Percentiles rank a stretch among this genome's conserved stretches.
phyloP scores from a whole-genome alignment of 2,113 vertebrate species.

The Oncorhynchus masou region DNA sequence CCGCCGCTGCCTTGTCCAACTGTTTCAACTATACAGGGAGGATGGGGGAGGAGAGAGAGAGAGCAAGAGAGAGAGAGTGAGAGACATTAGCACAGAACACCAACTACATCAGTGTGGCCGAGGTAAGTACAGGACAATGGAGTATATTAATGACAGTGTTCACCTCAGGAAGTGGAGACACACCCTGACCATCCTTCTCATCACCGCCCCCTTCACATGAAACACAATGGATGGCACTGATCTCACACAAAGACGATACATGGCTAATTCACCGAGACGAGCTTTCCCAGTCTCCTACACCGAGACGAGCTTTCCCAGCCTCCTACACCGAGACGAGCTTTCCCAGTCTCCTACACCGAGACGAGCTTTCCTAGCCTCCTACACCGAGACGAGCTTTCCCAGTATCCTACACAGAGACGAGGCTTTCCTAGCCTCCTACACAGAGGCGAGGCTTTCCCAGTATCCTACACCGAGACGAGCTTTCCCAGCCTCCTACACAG shows the following conservation, averaged over 20 bases:
- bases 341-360: no score
- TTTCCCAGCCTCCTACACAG: no score
- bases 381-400: no score
- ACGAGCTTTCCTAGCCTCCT: no score
- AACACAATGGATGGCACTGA: background rate
- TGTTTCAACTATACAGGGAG: conserved; percentile 78
- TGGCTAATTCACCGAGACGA: background rate
- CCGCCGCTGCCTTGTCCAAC: conserved; percentile 85
- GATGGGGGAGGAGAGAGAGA: background rate
- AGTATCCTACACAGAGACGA: no score
- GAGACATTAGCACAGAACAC: background rate
- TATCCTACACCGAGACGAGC: no score
- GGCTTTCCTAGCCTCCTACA: no score
- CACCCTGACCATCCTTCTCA: background rate
- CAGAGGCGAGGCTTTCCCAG: no score
- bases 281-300: no score
- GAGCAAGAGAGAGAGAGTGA: background rate
- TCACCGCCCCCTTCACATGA: background rate
- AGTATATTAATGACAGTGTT: background rate
- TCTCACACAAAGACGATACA: background rate
- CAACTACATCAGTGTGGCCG: background rate
- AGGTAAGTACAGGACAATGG: conserved; percentile 1
- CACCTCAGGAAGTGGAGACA: conserved; percentile 3
- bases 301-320: no score
- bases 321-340: no score